phyloP scores from a whole-genome alignment of 2,113 vertebrate genomes.

The Bos taurus region ARS-UCD2.0 NC_037349.1:17794001-17794500 shows the following conservation, averaged over 20 bases:
- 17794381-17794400: neutral
- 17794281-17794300: neutral
- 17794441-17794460: neutral
- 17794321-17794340: neutral
- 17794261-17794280: neutral
- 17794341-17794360: neutral
- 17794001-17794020: neutral
- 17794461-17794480: neutral
- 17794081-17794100: neutral
- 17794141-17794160: neutral
- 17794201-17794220: neutral
- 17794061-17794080: neutral
- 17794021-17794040: neutral
- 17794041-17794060: neutral
- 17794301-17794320: neutral
- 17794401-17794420: neutral
- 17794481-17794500: neutral
- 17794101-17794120: neutral
- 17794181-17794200: neutral
- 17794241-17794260: neutral
- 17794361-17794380: neutral
- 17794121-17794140: neutral
- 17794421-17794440: neutral
- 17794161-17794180: neutral
- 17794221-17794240: neutral